Percentiles rank a stretch among this genome's conserved stretches.
Conservation (phyloP, 1,140 invertebrate genomes). For the Rhynchophorus ferrugineus region DNA sequence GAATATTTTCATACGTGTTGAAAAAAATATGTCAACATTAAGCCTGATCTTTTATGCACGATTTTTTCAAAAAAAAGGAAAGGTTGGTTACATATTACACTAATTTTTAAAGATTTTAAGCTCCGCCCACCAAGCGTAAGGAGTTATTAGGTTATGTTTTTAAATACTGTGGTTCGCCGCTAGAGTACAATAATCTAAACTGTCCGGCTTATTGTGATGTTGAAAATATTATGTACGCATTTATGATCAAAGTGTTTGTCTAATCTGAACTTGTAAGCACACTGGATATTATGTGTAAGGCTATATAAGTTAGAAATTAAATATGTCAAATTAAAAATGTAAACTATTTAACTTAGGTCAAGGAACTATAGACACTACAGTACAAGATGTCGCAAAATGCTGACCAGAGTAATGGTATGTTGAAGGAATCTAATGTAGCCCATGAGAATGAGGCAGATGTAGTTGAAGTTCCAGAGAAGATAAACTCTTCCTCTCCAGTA, state of each 20-base stretch:
- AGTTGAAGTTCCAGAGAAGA: background rate
- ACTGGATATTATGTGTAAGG: background rate
- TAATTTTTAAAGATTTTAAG: background rate
- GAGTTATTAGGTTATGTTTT: conserved; percentile 12
- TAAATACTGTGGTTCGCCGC: conserved; percentile 8
- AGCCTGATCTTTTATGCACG: too few species aligned
- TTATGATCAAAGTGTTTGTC: too few species aligned
- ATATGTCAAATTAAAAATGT: background rate
- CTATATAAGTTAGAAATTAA: background rate
- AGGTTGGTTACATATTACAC: too few species aligned
- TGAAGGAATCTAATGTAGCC: background rate
- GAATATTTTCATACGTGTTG: too few species aligned
- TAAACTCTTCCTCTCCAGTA: background rate
- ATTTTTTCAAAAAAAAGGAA: too few species aligned
- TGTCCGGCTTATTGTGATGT: background rate
- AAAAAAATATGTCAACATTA: too few species aligned
- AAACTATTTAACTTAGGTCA: conserved; percentile 7
- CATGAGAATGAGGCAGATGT: background rate
- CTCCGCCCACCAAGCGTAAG: conserved; percentile 12
- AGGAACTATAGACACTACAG: background rate
- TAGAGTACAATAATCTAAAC: conserved; percentile 17
- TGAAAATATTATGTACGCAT: background rate
- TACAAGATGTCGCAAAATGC: conserved; percentile 13
- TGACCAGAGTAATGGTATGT: conserved; percentile 15
- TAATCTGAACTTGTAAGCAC: background rate